phyloP scores from a whole-genome alignment of 53 echinoderm and acorn worm genomes.

The Arbacia lixula region DNA sequence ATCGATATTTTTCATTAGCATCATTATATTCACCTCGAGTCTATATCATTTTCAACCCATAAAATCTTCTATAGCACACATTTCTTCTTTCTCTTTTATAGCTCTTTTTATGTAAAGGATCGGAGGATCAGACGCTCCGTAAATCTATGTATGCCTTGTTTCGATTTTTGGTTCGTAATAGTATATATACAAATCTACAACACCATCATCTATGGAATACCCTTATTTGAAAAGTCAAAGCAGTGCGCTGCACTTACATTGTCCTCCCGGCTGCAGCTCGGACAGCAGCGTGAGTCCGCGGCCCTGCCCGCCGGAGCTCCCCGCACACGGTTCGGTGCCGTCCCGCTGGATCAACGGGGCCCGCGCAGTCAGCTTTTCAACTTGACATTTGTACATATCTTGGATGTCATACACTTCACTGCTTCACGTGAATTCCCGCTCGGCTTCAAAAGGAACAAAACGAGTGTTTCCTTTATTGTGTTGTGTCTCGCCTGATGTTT shows the following conservation, averaged over 20 bases:
- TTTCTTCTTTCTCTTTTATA: conserved; percentile 14
- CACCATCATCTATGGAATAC: conserved; percentile 35
- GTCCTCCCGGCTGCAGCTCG: neutral
- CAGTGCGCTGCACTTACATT: conserved; percentile 51
- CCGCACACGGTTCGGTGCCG: conserved; percentile 25
- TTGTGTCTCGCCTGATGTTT: conserved; percentile 6
- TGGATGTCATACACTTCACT: conserved; percentile 14
- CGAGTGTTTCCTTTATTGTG: conserved; percentile 1
- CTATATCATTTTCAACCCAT: conserved; percentile 33
- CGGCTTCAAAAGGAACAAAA: conserved; percentile 13
- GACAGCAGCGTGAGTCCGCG: neutral
- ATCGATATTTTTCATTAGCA: conserved; percentile 27
- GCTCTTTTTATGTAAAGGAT: conserved; percentile 40
- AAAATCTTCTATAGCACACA: conserved; percentile 50
- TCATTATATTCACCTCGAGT: conserved; percentile 32
- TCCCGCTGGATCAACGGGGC: conserved; percentile 29
- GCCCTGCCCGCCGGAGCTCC: conserved; percentile 37
- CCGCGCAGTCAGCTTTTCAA: conserved; percentile 38
- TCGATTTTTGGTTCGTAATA: conserved; percentile 48
- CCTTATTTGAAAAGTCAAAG: conserved; percentile 29
- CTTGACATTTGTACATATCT: neutral
- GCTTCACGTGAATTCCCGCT: conserved; percentile 21
- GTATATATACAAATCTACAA: conserved; percentile 59
- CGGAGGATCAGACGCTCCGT: conserved; percentile 4
- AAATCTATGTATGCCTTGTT: conserved; percentile 46